phyloP scores from a whole-genome alignment of 2,113 vertebrate genomes.

The Microcebus lehilahytsara region DNA sequence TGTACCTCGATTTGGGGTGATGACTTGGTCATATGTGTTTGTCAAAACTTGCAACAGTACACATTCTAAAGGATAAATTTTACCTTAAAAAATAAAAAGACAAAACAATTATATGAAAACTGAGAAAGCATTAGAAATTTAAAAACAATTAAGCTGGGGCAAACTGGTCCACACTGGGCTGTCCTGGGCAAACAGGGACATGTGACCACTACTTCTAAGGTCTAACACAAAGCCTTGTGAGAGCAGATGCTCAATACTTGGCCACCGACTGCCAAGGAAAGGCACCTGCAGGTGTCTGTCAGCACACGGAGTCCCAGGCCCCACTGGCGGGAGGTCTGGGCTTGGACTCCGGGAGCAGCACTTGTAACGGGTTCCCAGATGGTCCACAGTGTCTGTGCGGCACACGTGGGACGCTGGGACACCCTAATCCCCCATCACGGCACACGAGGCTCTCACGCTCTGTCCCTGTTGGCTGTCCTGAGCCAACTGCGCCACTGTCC shows the following conservation, averaged over 20 bases:
- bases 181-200: neutral
- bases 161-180: neutral
- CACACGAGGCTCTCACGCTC: neutral
- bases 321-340: neutral
- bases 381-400: accelerated
- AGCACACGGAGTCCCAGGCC: neutral
- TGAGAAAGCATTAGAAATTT: neutral
- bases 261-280: neutral
- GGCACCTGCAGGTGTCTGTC: no score
- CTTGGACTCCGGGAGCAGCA: neutral
- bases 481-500: no score
- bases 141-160: neutral
- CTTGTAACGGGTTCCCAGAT: no score
- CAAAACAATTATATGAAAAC: neutral
- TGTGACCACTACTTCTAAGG: no score
- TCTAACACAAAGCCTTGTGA: neutral
- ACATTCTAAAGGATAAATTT: neutral
- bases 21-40: neutral
- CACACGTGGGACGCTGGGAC: neutral
- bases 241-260: neutral
- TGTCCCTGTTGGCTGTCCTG: neutral
- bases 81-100: neutral
- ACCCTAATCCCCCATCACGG: accelerated
- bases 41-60: neutral
- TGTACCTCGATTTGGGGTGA: neutral